phyloP scores from a whole-genome alignment of 2,797 vertebrate genomes.

The Carduelis carduelis region DNA sequence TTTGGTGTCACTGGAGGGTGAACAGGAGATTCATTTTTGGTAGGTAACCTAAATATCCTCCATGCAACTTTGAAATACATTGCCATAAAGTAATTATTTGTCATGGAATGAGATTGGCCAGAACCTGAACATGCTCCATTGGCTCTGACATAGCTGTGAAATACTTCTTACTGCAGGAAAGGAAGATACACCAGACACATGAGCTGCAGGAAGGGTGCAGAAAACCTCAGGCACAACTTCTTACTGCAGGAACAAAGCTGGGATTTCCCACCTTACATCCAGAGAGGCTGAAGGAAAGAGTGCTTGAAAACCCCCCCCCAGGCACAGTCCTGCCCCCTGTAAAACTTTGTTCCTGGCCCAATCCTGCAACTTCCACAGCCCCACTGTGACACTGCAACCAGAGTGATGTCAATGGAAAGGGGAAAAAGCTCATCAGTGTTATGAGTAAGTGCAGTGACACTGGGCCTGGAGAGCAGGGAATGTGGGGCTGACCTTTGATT shows the following conservation, averaged over 20 bases:
- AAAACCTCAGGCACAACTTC: neutral
- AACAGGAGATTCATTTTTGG: slow-evolving; percentile 26
- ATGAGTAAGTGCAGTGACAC: neutral
- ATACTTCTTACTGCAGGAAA: slow-evolving; percentile 40
- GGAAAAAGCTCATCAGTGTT: neutral
- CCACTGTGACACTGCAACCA: neutral
- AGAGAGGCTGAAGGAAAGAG: neutral
- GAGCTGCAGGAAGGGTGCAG: neutral
- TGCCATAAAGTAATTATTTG: slow-evolving; percentile 19
- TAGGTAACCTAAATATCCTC: slow-evolving; percentile 25
- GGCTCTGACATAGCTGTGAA: slow-evolving; percentile 51
- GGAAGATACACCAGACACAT: neutral
- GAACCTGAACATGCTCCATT: neutral
- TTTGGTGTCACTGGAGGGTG: slow-evolving; percentile 1
- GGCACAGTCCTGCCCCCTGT: neutral
- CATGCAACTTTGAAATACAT: neutral
- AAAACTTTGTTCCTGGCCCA: neutral
- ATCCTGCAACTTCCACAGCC: neutral
- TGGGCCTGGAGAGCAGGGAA: neutral
- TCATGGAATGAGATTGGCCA: neutral
- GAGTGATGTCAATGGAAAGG: neutral
- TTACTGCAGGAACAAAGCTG: neutral
- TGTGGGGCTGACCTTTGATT: neutral
- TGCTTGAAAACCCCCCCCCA: neutral
- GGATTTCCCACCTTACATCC: neutral